These are phyloP conservation scores for Araneus ventricosus DNA, from an alignment of 1,140 invertebrate species.

Conservation along the genomic window DNA sequence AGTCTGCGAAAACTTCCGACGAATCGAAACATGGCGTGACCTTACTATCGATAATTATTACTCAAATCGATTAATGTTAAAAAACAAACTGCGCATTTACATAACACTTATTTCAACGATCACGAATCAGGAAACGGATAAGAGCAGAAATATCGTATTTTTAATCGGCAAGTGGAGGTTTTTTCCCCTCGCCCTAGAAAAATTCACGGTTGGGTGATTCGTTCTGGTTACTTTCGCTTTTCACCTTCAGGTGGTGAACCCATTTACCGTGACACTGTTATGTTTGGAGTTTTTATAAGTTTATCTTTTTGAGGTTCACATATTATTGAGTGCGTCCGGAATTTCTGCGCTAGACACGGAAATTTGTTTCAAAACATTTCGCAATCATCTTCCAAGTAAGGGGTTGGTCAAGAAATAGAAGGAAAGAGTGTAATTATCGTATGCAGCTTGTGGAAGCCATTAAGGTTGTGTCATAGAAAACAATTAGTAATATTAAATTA, in stretches of 20 bases:
- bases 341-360: background rate
- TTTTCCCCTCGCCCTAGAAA: background rate
- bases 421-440: background rate
- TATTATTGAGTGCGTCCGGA: background rate
- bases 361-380: background rate
- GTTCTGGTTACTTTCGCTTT: background rate
- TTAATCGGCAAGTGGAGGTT: background rate
- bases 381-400: background rate
- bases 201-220: background rate
- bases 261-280: conserved; percentile 26
- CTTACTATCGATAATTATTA: background rate
- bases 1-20: background rate
- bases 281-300: background rate
- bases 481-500: too few relatives aligned
- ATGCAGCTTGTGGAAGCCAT: background rate
- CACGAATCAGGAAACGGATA: background rate
- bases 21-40: background rate
- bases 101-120: background rate
- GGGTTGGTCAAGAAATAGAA: background rate
- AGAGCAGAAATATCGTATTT: background rate
- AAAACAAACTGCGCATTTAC: background rate
- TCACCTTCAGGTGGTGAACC: background rate
- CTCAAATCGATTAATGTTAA: background rate
- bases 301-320: conserved; percentile 2
- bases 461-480: too few relatives aligned